phyloP scores from a whole-genome alignment of 2,888 invertebrate genomes.

The Erynnis tages region DNA sequence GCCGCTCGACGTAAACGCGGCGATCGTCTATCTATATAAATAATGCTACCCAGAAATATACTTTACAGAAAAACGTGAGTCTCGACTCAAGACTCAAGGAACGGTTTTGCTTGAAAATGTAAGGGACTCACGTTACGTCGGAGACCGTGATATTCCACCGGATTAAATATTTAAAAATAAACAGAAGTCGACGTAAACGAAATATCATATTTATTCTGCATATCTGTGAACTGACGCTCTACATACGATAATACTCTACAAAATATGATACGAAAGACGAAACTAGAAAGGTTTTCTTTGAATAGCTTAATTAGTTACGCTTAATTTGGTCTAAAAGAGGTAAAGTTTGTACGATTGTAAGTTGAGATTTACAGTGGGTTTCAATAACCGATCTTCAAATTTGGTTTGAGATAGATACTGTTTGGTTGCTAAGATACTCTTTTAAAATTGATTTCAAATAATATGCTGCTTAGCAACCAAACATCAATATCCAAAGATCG shows the following conservation, averaged over 20 bases:
- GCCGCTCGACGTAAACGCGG: constrained; percentile 4
- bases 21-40: constrained; percentile 20
- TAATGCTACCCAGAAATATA: constrained; percentile 7
- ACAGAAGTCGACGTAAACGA: not conserved
- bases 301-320: too few species aligned
- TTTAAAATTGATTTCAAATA: too few species aligned
- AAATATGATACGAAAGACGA: too few species aligned
- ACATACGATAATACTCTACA: not conserved
- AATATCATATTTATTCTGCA: not conserved
- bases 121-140: not conserved
- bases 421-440: too few species aligned
- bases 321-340: too few species aligned
- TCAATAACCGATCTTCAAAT: too few species aligned
- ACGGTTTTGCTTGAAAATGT: constrained; percentile 3
- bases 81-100: not conserved
- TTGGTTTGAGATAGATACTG: too few species aligned
- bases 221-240: not conserved
- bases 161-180: constrained; percentile 16
- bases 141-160: not conserved
- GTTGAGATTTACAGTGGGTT: too few species aligned
- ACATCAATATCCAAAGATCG: too few species aligned
- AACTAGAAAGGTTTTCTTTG: too few species aligned
- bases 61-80: constrained; percentile 9
- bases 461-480: too few species aligned
- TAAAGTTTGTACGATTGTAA: too few species aligned